Conservation (phyloP, 2,113 vertebrate genomes). For the Rhadina sibilatrix region DNA sequence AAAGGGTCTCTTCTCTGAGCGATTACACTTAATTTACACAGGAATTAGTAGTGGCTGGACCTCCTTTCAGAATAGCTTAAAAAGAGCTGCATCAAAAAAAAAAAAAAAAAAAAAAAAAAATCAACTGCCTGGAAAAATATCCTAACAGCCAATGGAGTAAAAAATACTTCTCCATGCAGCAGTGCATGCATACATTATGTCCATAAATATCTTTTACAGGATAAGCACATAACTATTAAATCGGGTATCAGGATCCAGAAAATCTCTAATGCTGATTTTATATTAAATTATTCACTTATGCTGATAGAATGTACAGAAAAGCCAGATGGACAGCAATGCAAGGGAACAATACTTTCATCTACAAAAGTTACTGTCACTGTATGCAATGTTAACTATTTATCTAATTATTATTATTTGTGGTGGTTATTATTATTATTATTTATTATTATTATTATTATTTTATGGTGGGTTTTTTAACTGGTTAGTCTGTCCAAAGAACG, state of each 20-base stretch:
- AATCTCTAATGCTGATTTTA: background rate
- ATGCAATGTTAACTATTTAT: background rate
- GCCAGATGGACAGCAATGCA: background rate
- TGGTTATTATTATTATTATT: background rate
- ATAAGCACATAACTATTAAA: background rate
- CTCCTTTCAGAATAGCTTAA: slow-evolving; percentile 20
- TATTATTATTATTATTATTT: background rate
- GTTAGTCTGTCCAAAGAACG: background rate
- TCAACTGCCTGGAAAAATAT: background rate
- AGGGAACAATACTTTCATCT: background rate
- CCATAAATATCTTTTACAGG: background rate
- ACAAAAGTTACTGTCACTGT: background rate
- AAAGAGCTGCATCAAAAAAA: background rate
- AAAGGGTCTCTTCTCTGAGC: slow-evolving; percentile 41
- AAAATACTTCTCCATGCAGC: background rate
- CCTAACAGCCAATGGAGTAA: background rate
- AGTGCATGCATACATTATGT: background rate
- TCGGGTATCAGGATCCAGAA: background rate
- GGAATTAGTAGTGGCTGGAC: slow-evolving; percentile 46
- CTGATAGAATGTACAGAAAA: background rate
- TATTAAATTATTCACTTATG: background rate
- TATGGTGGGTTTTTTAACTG: background rate
- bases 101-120: background rate
- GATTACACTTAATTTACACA: slow-evolving; percentile 56
- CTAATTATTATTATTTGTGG: background rate